phyloP scores from a whole-genome alignment of 2,797 vertebrate species.

The Amphiprion clarkii region DNA sequence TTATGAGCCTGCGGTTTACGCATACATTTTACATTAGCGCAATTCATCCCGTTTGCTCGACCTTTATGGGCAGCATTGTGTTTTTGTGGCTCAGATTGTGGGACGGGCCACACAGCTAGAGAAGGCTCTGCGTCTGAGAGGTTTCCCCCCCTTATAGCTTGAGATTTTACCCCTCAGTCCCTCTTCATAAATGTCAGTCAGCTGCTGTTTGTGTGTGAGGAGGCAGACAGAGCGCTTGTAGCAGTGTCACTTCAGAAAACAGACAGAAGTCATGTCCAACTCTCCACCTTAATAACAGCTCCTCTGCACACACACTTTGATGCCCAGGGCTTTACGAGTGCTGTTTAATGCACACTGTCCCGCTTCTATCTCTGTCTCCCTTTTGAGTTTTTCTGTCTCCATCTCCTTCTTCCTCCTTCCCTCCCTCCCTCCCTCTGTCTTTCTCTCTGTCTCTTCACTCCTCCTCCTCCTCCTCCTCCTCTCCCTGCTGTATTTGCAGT shows the following conservation, averaged over 20 bases:
- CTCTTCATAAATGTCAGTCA: conserved; percentile 51
- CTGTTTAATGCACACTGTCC: conserved; percentile 61
- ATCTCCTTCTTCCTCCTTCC: conserved; percentile 56
- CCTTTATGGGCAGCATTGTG: conserved; percentile 61
- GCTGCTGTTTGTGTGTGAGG: conserved; percentile 45
- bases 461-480: conserved; percentile 72
- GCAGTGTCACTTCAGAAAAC: conserved; percentile 67
- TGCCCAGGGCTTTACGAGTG: conserved; percentile 73
- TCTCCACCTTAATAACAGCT: conserved; percentile 81
- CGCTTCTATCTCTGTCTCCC: conserved; percentile 51
- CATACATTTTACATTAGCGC: conserved; percentile 65
- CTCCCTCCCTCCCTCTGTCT: conserved; percentile 51
- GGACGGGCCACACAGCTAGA: conserved; percentile 71
- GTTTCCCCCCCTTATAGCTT: conserved; percentile 20
- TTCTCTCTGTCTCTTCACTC: conserved; percentile 63
- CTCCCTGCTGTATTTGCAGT: conserved; percentile 88
- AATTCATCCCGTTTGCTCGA: conserved; percentile 65
- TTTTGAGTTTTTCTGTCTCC: conserved; percentile 61
- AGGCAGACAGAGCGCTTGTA: conserved; percentile 50
- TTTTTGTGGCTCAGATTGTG: conserved; percentile 67
- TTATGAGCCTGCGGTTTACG: conserved; percentile 63
- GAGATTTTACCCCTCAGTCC: conserved; percentile 20
- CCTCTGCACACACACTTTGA: conserved; percentile 71
- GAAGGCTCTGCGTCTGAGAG: conserved; percentile 36
- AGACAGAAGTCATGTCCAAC: conserved; percentile 58